phyloP scores from a whole-genome alignment of 30 jellyfish, hydroid and myxozoan genomes.

The Rhopilema esculentum region DNA sequence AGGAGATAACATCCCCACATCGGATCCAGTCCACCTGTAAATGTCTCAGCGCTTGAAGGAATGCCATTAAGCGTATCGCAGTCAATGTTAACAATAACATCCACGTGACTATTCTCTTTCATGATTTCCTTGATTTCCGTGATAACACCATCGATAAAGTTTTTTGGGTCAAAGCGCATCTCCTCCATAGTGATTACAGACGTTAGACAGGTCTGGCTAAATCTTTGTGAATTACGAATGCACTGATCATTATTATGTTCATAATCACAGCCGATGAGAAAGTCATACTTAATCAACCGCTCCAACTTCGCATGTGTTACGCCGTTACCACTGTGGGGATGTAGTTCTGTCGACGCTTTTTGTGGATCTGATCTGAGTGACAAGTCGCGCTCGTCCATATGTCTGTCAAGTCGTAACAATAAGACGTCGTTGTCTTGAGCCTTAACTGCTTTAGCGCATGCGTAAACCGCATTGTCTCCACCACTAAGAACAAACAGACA shows the following conservation, averaged over 20 bases:
- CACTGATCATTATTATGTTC: slow-evolving; percentile 35
- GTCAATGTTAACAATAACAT: slow-evolving; percentile 17
- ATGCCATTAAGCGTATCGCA: slow-evolving; percentile 35
- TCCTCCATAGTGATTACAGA: not conserved
- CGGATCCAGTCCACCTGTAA: slow-evolving; percentile 29
- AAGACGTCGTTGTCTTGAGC: not conserved
- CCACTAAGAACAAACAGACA: slow-evolving; percentile 28
- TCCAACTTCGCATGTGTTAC: slow-evolving; percentile 42
- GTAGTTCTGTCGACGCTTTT: not conserved
- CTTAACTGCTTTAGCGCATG: slow-evolving; percentile 28
- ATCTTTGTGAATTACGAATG: not conserved
- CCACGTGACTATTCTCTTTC: not conserved
- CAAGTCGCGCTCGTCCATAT: slow-evolving; percentile 41
- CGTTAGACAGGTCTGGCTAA: slow-evolving; percentile 14
- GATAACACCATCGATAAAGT: not conserved
- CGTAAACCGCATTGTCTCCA: slow-evolving; percentile 32
- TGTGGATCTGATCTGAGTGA: slow-evolving; percentile 26
- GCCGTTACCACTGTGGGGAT: slow-evolving; percentile 49
- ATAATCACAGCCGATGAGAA: slow-evolving; percentile 41
- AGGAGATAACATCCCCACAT: slow-evolving; percentile 17
- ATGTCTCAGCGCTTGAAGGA: slow-evolving; percentile 44
- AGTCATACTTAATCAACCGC: slow-evolving; percentile 9
- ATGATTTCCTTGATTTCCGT: not conserved
- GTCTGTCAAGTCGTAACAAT: slow-evolving; percentile 25
- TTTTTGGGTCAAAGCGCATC: slow-evolving; percentile 39